Base-by-base conservation (phyloP, 2,888 invertebrate species). In the Stenotaenia linearis region DNA sequence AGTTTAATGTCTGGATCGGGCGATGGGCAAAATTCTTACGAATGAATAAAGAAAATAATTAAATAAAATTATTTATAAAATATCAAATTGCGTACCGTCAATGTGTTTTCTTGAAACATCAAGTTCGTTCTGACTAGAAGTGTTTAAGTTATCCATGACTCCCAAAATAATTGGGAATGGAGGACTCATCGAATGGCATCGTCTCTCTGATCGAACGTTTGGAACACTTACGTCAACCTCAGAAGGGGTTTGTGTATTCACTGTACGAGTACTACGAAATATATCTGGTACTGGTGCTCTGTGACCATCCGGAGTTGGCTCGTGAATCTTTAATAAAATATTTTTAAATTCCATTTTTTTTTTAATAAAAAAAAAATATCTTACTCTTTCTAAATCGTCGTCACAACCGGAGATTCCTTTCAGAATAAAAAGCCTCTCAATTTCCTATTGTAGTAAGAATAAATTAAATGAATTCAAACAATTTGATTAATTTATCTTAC, bases 231-330 rank as follows among this genome's bases (percentile, higher is more conserved):
- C 80, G 10, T 80, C 81, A 23, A 80, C 77, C n/a, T 81, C 78
- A 23, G 92, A 92, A 25, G 94, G 94, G 15, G 95, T 94, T 88
- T 94, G 95, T 15, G 95, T 94, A 86, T 94, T 92, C 80, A 94
- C 92, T 80, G 92, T 93, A 81, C 93, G 90, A 77, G 89, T 90
- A 81, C 88, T 88, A 82, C 91, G 88, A 81, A 93, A 88, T 28
- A 93, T 86, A 84, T 94, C 94, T 5, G 93, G 92, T 80, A 94
- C 88, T 3, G 95, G 95, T 12, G 94, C 94, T 81, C 94, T 89
- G 85, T 94, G 94, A 15, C 95, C 95, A 88, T 95, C 95, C 1
- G 94, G 94, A 80, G 93, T 92, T 79, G 90, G 90, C 88, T 92
- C 90, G 69, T 88, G 87, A 83, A 85, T 84, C 84, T 86, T 82